Percentiles rank a stretch among this genome's conserved stretches.
These are phyloP conservation scores for Holacanthus passer DNA, from an alignment of 2,113 vertebrate species.

Conservation along the genomic window DNA sequence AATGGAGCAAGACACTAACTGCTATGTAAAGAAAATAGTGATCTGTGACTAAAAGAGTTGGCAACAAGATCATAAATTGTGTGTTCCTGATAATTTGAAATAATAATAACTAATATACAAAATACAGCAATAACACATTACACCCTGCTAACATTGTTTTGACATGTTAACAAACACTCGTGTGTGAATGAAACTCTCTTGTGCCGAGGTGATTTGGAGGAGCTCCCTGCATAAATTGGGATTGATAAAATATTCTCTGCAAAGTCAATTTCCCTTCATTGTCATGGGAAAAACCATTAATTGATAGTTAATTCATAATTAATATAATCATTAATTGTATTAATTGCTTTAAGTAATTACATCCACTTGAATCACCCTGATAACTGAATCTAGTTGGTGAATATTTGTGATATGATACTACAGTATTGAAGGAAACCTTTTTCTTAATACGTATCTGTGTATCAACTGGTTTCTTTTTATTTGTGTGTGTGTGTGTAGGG, in stretches of 20 bases:
- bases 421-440: background rate
- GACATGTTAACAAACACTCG: slow-evolving; percentile 3
- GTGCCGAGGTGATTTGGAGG: background rate
- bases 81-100: background rate
- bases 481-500: slow-evolving; percentile 78
- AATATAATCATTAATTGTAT: background rate
- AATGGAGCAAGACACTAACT: too few species aligned
- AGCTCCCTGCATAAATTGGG: background rate
- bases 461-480: background rate
- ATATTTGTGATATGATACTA: background rate
- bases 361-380: background rate
- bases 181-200: background rate
- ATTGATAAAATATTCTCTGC: background rate
- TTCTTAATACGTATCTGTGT: background rate
- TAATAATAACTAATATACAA: background rate
- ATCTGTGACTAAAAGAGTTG: slow-evolving; percentile 4
- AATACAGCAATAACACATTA: background rate
- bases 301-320: background rate
- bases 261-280: background rate
- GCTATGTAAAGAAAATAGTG: slow-evolving; percentile 4
- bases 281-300: background rate
- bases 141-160: background rate
- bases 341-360: background rate
- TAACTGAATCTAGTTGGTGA: background rate
- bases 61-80: slow-evolving; percentile 12